phyloP scores from a whole-genome alignment of 2,113 vertebrate genomes.

The Seriola rivoliana region DNA sequence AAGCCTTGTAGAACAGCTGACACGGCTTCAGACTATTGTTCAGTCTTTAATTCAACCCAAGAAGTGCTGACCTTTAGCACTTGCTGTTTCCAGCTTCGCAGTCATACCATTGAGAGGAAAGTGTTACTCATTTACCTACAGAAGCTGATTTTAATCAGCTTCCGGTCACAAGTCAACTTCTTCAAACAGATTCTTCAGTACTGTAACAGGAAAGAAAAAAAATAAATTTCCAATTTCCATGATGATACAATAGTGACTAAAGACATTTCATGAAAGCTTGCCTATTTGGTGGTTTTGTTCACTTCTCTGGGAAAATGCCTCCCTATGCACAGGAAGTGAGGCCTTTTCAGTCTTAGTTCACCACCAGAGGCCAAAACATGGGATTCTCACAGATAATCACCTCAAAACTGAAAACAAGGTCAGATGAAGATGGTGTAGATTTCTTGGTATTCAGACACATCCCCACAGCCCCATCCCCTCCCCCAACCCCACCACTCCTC shows the following conservation, averaged over 20 bases:
- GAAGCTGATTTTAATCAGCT: not conserved
- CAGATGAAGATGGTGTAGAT: conserved; percentile 38
- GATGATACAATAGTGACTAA: not conserved
- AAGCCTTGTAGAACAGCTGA: not conserved
- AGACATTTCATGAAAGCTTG: not conserved
- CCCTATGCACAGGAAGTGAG: conserved; percentile 1
- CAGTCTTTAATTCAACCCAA: not conserved
- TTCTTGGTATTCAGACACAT: conserved; percentile 16
- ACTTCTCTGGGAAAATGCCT: not conserved
- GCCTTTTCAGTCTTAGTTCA: not conserved
- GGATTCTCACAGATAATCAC: not conserved
- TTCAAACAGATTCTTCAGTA: not conserved
- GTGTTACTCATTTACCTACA: not conserved
- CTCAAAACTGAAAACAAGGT: conserved; percentile 34
- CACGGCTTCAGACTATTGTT: not conserved
- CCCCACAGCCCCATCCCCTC: conserved; percentile 35
- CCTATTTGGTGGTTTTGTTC: not conserved
- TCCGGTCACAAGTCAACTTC: not conserved
- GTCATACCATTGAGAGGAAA: not conserved
- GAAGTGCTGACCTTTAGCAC: not conserved
- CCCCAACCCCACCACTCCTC: not conserved
- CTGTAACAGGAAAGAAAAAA: not conserved
- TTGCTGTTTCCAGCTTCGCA: not conserved
- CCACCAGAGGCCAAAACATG: too few relatives aligned
- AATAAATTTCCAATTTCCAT: not conserved